phyloP scores from a whole-genome alignment of 2,797 vertebrate genomes.

The Myotis pilosus region DNA sequence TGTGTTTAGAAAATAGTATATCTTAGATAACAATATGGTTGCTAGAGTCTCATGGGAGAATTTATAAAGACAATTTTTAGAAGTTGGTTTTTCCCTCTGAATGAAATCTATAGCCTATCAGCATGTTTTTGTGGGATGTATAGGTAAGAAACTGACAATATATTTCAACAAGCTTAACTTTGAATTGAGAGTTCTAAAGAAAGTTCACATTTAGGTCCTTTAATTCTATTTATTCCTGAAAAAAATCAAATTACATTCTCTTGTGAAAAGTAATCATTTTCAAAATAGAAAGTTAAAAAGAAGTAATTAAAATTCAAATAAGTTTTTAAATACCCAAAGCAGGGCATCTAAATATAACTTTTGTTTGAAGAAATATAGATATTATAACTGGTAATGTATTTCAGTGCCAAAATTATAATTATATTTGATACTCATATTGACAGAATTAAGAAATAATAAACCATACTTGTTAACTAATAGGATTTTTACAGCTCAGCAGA shows the following conservation, averaged over 20 bases:
- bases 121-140: not conserved
- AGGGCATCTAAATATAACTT: not conserved
- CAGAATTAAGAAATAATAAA: not conserved
- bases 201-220: not conserved
- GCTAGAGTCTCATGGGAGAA: not conserved
- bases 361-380: slow-evolving; percentile 20
- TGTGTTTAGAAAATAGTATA: not conserved
- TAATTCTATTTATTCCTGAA: slow-evolving; percentile 46
- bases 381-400: slow-evolving; percentile 21
- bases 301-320: slow-evolving; percentile 55
- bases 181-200: slow-evolving; percentile 7
- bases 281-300: slow-evolving; percentile 50
- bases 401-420: not conserved
- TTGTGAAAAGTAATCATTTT: slow-evolving; percentile 52
- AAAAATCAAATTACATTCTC: slow-evolving; percentile 34
- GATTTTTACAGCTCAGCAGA: not conserved
- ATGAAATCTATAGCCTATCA: not conserved
- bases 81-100: slow-evolving; percentile 12
- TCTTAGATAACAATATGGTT: not conserved
- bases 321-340: slow-evolving; percentile 6
- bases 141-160: slow-evolving; percentile 53
- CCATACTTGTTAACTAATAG: not conserved
- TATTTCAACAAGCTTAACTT: slow-evolving; percentile 61
- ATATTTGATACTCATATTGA: not conserved
- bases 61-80: not conserved